Evolutionary conservation across 2,888 invertebrate species (phyloP).

Genomic region (Carcina quercana): DNA sequence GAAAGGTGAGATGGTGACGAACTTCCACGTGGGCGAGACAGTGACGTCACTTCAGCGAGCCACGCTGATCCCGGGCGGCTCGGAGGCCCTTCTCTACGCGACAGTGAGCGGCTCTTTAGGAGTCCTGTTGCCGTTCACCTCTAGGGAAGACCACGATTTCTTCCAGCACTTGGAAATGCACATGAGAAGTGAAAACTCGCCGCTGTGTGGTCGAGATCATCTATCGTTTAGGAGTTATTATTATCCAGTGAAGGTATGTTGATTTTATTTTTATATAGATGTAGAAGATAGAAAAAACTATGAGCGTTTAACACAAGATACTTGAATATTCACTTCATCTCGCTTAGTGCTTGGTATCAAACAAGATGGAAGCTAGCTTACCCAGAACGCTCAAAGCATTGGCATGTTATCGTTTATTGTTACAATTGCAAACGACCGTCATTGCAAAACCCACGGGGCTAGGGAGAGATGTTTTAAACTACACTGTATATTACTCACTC

Average conservation of each 20-base stretch:
- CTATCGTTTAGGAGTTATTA: conserved; percentile 97
- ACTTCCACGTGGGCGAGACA: conserved; percentile 97
- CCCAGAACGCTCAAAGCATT: no score
- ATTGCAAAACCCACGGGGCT: no score
- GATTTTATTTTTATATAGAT: no score
- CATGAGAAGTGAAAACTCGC: conserved; percentile 97
- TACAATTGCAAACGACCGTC: no score
- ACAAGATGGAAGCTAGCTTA: no score
- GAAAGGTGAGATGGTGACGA: conserved; percentile 93
- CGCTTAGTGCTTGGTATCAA: no score
- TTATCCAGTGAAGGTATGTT: conserved; percentile 92
- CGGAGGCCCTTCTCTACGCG: conserved; percentile 96
- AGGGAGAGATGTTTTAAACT: no score
- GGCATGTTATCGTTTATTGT: no score
- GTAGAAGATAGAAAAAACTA: no score
- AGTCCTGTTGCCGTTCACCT: conserved; percentile 94
- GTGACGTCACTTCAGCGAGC: conserved; percentile 97
- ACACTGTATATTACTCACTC: no score
- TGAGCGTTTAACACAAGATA: no score
- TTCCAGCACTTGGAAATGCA: conserved; percentile 99
- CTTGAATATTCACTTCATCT: no score
- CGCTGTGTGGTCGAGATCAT: conserved; percentile 97
- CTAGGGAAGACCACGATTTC: conserved; percentile 98
- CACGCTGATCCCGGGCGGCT: conserved; percentile 97
- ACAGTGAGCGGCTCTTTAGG: conserved; percentile 96